phyloP scores from a whole-genome alignment of 2,797 vertebrate genomes.

The Pangasius macronema region DNA sequence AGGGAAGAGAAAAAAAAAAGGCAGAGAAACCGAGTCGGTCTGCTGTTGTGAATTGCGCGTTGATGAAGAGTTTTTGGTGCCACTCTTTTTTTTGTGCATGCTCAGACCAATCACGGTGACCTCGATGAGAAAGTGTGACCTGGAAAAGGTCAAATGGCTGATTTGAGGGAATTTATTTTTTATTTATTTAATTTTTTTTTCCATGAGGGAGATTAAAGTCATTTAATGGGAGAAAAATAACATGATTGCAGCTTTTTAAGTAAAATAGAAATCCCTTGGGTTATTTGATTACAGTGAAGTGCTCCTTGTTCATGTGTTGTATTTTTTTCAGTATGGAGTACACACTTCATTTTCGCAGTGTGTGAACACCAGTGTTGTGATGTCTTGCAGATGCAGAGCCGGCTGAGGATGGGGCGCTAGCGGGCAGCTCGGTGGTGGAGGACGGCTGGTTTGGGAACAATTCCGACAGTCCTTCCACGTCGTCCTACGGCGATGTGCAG shows the following conservation, averaged over 20 bases:
- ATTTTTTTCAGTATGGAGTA: not conserved
- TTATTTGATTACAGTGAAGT: not conserved
- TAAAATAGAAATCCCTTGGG: not conserved
- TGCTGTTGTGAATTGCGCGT: conserved; percentile 21
- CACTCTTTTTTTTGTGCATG: not conserved
- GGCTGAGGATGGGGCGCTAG: conserved; percentile 87
- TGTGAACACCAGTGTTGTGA: conserved; percentile 42
- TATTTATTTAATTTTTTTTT: not conserved
- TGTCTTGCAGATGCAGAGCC: conserved; percentile 86
- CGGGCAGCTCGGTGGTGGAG: conserved; percentile 87
- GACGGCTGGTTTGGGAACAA: conserved; percentile 96
- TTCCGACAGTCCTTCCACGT: conserved; percentile 84
- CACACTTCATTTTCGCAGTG: not conserved
- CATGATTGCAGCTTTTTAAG: not conserved
- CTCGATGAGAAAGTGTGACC: conserved; percentile 7
- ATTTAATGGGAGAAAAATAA: not conserved
- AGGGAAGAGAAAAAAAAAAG: conserved; percentile 65
- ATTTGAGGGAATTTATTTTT: not conserved
- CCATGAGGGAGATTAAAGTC: not conserved
- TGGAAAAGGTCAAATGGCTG: conserved; percentile 7
- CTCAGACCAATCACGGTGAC: conserved; percentile 6
- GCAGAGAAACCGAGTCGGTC: conserved; percentile 67
- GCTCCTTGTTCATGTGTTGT: not conserved
- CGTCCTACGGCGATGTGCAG: conserved; percentile 90
- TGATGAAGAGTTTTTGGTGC: conserved; percentile 21